Conservation (phyloP, 2,888 invertebrate genomes). For the Zonitis immaculata region DNA sequence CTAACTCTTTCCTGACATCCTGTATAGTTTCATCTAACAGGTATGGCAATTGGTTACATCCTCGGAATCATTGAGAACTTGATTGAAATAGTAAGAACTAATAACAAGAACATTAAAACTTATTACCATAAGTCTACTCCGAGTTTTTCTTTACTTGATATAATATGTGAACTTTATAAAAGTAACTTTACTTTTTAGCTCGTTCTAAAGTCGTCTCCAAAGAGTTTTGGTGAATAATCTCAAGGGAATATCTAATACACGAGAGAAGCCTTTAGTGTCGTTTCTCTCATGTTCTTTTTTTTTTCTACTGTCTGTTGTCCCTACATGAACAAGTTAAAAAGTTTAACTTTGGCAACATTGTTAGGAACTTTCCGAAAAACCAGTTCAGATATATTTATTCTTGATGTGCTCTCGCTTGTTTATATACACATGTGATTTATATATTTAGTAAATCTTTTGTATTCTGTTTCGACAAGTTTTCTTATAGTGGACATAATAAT, state of each 20-base stretch:
- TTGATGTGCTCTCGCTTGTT: slow-evolving; percentile 20
- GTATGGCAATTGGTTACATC: too few relatives aligned
- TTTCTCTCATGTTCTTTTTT: too few relatives aligned
- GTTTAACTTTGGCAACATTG: slow-evolving; percentile 21
- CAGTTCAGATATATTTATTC: too few relatives aligned
- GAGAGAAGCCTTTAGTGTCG: not conserved
- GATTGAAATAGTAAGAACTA: too few relatives aligned
- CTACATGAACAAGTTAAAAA: slow-evolving; percentile 12
- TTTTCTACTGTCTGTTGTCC: not conserved
- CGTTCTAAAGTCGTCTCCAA: not conserved
- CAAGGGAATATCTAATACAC: not conserved
- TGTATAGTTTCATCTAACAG: too few relatives aligned
- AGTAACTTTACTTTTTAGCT: not conserved
- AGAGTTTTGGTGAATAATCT: not conserved
- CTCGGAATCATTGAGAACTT: too few relatives aligned
- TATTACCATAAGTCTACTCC: too few relatives aligned
- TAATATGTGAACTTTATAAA: not conserved
- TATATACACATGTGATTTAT: slow-evolving; percentile 31
- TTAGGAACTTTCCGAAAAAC: slow-evolving; percentile 19
- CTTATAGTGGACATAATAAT: not conserved
- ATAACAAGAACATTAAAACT: too few relatives aligned
- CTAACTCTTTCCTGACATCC: too few relatives aligned
- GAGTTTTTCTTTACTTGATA: too few relatives aligned
- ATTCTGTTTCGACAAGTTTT: slow-evolving; percentile 28
- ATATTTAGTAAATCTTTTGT: slow-evolving; percentile 26